Conservation (phyloP, 2,113 vertebrate species). For the Carassius gibelio region DNA sequence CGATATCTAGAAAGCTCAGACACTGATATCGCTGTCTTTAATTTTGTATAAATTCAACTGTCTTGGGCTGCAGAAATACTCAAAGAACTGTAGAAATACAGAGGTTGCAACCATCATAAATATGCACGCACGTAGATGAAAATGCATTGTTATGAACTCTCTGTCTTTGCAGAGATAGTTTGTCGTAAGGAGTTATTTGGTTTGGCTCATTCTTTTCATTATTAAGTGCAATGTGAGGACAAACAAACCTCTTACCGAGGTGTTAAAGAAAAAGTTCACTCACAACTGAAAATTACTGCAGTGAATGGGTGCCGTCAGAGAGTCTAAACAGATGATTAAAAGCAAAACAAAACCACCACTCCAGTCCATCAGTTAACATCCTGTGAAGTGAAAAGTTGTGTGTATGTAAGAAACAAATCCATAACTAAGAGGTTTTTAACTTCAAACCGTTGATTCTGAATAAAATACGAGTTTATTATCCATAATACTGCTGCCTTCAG, state of each 20-base stretch:
- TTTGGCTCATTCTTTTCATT: not conserved
- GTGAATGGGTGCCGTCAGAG: not conserved
- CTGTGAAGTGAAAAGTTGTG: not conserved
- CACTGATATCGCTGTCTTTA: not conserved
- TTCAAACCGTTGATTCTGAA: not conserved
- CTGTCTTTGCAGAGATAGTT: not conserved
- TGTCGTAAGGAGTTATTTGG: not conserved
- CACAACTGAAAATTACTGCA: not conserved
- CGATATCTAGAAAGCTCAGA: not conserved
- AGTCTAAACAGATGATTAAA: not conserved
- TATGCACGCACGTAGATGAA: not conserved
- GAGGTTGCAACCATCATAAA: not conserved
- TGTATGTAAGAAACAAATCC: not conserved
- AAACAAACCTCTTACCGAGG: not conserved
- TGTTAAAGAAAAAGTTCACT: not conserved
- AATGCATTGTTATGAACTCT: not conserved
- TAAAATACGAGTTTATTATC: too few species aligned
- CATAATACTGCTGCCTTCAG: not conserved
- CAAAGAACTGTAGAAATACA: not conserved
- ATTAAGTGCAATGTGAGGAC: not conserved
- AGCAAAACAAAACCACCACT: too few species aligned
- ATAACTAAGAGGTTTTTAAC: not conserved
- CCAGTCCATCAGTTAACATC: not conserved
- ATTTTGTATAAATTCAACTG: not conserved
- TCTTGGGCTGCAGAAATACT: not conserved